Evolutionary conservation across 2,888 invertebrate species (phyloP).

Genomic region (Tipula vernalis): DNA sequence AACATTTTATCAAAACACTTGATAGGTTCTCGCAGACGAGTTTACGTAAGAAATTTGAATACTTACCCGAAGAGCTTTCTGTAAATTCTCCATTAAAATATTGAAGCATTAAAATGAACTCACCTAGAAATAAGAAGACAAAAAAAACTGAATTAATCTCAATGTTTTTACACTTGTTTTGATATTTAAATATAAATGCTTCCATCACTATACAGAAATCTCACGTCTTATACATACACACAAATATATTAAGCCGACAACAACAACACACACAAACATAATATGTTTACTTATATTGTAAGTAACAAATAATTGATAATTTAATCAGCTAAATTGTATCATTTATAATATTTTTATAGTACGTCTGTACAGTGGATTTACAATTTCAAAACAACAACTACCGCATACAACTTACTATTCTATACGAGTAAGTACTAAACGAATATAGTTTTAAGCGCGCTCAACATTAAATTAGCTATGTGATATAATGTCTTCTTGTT

Average conservation of each 20-base stretch:
- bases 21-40: too few species aligned
- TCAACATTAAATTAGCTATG: not conserved
- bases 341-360: not conserved
- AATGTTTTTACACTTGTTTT: not conserved
- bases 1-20: too few species aligned
- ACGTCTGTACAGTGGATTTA: not conserved
- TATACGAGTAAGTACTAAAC: not conserved
- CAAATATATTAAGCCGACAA: not conserved
- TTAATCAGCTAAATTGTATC: not conserved
- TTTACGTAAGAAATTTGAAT: too few species aligned
- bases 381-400: not conserved
- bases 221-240: not conserved
- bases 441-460: not conserved
- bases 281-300: not conserved
- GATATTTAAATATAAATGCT: not conserved
- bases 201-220: not conserved
- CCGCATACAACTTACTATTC: not conserved
- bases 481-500: not conserved
- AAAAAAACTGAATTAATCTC: not conserved
- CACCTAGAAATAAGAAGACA: not conserved
- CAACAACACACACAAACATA: not conserved
- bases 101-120: not conserved
- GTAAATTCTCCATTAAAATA: too few species aligned
- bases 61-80: too few species aligned
- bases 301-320: not conserved